Evolutionary conservation across 1,140 invertebrate species (phyloP).

Genomic region (Drosophila repleta): DNA sequence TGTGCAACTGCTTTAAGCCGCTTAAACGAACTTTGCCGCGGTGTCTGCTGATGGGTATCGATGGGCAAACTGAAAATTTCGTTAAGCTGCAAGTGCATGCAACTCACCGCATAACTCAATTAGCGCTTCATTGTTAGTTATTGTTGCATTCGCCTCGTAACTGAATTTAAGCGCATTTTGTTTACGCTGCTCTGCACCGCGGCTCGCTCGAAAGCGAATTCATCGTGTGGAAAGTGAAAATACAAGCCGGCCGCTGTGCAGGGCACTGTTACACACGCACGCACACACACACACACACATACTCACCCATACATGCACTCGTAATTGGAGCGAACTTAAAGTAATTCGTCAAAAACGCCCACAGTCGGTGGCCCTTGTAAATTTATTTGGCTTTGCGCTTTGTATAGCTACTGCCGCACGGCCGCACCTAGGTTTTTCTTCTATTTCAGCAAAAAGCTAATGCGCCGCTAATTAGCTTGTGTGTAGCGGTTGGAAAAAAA

Average conservation of each 20-base stretch:
- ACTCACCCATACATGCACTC: neutral
- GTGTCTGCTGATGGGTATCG: slow-evolving; percentile 3
- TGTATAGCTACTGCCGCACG: slow-evolving; percentile 52
- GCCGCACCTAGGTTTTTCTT: slow-evolving; percentile 47
- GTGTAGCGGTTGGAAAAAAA: slow-evolving; percentile 6
- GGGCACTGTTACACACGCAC: slow-evolving; percentile 11
- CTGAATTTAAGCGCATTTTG: slow-evolving; percentile 63
- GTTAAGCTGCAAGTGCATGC: slow-evolving; percentile 49
- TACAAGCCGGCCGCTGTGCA: slow-evolving; percentile 1
- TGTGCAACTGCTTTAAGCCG: slow-evolving; percentile 27
- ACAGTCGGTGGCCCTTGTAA: slow-evolving; percentile 32
- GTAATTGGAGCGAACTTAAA: slow-evolving; percentile 56
- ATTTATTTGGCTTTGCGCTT: slow-evolving; percentile 58
- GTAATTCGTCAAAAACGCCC: slow-evolving; percentile 31
- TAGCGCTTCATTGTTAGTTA: slow-evolving; percentile 53
- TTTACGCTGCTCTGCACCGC: slow-evolving; percentile 64
- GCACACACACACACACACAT: neutral
- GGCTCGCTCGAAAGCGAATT: slow-evolving; percentile 59
- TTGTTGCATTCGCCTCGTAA: slow-evolving; percentile 36
- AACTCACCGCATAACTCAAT: slow-evolving; percentile 66
- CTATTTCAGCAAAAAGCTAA: slow-evolving; percentile 34
- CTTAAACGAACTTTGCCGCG: slow-evolving; percentile 21
- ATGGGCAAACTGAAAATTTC: slow-evolving; percentile 28
- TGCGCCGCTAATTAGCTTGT: slow-evolving; percentile 68
- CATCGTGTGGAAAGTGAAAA: slow-evolving; percentile 55